Percentiles rank a stretch among this genome's conserved stretches.
These are phyloP conservation scores for Tethya wilhelma DNA, from an alignment of 37 sponge, comb jelly and placozoan species.

Conservation along the genomic window DNA sequence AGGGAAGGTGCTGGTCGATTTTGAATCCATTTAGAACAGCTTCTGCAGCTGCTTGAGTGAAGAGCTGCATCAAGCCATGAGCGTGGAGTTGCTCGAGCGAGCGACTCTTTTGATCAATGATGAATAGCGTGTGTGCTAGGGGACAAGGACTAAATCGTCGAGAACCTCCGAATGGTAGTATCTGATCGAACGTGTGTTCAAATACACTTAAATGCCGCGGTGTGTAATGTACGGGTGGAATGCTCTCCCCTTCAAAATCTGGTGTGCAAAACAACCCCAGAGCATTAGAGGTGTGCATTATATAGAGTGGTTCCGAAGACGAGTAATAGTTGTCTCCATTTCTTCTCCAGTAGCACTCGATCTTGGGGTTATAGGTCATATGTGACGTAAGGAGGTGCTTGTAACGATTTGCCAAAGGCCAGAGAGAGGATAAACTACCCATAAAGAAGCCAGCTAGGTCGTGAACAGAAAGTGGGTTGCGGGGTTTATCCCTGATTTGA, in stretches of 20 bases:
- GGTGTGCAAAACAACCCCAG: conserved; percentile 55
- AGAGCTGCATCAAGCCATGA: conserved; percentile 72
- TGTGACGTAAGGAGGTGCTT: conserved; percentile 44
- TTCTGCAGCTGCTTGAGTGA: conserved; percentile 67
- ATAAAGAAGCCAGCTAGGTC: conserved; percentile 36
- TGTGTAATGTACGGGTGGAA: conserved; percentile 29
- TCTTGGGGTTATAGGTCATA: conserved; percentile 47
- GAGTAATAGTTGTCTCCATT: conserved; percentile 53
- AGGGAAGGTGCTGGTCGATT: conserved; percentile 49
- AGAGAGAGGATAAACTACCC: conserved; percentile 29
- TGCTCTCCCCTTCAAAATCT: conserved; percentile 16
- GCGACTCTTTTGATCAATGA: conserved; percentile 13
- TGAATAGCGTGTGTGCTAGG: conserved; percentile 72
- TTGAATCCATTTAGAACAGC: conserved; percentile 75
- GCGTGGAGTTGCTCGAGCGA: conserved; percentile 41
- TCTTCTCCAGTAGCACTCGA: conserved; percentile 74
- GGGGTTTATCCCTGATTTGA: conserved; percentile 8
- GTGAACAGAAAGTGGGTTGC: not conserved
- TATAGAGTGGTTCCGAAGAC: conserved; percentile 37
- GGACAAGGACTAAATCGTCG: conserved; percentile 33
- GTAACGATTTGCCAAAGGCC: conserved; percentile 45
- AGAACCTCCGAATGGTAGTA: conserved; percentile 68
- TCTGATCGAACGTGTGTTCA: conserved; percentile 64
- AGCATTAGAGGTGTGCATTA: conserved; percentile 52
- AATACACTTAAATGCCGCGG: conserved; percentile 55